Evolutionary conservation across 2,797 vertebrate species (phyloP), one percentile per base, ranked within the genome.

Genomic region (Emys orbicularis): DNA sequence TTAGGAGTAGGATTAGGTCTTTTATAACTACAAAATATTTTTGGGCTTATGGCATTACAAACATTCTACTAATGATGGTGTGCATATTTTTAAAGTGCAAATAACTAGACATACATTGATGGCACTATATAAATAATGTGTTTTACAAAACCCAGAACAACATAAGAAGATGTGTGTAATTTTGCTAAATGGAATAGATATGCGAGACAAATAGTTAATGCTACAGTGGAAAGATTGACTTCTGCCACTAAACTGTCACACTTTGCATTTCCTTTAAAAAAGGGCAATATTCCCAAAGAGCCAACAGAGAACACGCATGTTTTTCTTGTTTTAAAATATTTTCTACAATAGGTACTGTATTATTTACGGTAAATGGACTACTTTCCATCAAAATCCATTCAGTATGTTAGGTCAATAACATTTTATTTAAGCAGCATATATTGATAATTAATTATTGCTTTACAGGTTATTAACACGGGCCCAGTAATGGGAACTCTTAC

Each of bases 51-150:
- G 86, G 84, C 52, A 74, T 82, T 93, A 82, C 90, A 81, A 79
- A 79, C 10, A 81, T 94, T 94, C 93, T 96, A 88, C 23, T 50
- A 95, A 89, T 86, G 86, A 88, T 82, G 92, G 88, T 81, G 79
- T 89, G 86, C 81, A 83, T 47, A 87, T 59, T 93, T 59, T 91
- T 93, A 81, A 83, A 57, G 87, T 92, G 76, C 77, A 94, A 95
- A 83, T 83, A 52, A 15, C 57, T 88, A 72, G 12, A 6, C 1
- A 12, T 50, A 12, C 47, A 82, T 85, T 44, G 44, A 44, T 7
- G 44, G 44, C 44, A 44, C 44, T 44, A 44, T 44, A 44, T 44
- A 44, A 44, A 44, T 44, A 44, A 44, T 27, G n/a, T 34, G 19
- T 90, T 89, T 31, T 74, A 44, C 3, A 25, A 59, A 72, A 84